Conservation (phyloP, 2,888 invertebrate species). For the Petrolisthes cinctipes region DNA sequence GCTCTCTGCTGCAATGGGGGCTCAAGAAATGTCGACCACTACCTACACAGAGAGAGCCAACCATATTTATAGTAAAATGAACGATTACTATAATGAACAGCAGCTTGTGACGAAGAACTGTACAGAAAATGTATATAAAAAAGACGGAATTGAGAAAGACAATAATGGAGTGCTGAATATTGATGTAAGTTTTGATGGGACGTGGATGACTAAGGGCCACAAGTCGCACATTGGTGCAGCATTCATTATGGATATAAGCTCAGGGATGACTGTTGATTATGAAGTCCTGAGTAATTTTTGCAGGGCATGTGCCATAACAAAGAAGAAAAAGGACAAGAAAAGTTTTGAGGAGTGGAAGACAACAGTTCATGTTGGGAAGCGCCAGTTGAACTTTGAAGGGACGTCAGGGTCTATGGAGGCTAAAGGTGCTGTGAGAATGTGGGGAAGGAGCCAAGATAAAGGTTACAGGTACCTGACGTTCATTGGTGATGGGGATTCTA, state of each 20-base stretch:
- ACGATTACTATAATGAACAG: neutral
- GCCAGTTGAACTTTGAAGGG: neutral
- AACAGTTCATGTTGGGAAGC: neutral
- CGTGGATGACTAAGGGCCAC: slow-evolving; percentile 10
- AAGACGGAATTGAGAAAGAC: neutral
- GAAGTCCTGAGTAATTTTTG: slow-evolving; percentile 33
- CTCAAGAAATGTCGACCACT: slow-evolving; percentile 5
- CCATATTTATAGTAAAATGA: slow-evolving; percentile 6
- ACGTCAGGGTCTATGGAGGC: slow-evolving; percentile 6
- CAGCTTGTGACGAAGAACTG: neutral
- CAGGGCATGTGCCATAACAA: neutral
- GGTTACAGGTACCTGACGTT: slow-evolving; percentile 16
- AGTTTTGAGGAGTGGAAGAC: neutral
- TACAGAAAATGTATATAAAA: slow-evolving; percentile 19
- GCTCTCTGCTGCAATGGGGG: slow-evolving; percentile 24
- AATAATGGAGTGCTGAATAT: slow-evolving; percentile 19
- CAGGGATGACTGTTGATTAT: slow-evolving; percentile 15
- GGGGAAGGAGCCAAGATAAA: slow-evolving; percentile 32
- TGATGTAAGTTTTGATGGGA: slow-evolving; percentile 29
- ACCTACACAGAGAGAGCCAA: slow-evolving; percentile 1
- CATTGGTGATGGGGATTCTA: slow-evolving; percentile 29
- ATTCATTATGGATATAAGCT: slow-evolving; percentile 2
- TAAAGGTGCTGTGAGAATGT: slow-evolving; percentile 24
- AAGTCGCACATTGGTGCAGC: neutral
- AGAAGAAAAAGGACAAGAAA: slow-evolving; percentile 12